Conservation (phyloP, 2,888 invertebrate genomes). For the Marronus borbonicus region DNA sequence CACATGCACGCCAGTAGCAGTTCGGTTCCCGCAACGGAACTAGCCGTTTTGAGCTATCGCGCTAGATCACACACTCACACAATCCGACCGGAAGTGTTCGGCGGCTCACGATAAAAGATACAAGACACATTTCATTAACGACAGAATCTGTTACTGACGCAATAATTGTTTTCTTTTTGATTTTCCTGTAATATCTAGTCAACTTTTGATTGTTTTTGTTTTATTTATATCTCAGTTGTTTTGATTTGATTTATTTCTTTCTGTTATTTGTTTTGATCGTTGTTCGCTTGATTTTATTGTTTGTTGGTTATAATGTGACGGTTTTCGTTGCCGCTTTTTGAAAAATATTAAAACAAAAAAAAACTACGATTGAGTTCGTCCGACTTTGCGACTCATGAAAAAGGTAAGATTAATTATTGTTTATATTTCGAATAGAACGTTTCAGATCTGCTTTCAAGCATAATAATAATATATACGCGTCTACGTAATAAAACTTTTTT, state of each 20-base stretch:
- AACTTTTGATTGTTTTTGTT: constrained; percentile 3
- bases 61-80: neutral
- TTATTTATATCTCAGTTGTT: neutral
- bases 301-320: constrained; percentile 19
- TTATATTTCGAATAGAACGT: neutral
- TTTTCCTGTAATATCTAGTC: constrained; percentile 10
- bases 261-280: neutral
- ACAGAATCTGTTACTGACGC: neutral
- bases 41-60: constrained; percentile 24
- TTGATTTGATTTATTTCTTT: neutral
- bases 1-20: constrained; percentile 52
- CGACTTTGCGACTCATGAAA: constrained; percentile 23
- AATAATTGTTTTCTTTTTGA: constrained; percentile 1
- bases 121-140: constrained; percentile 8
- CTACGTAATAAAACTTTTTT: too few species aligned
- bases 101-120: constrained; percentile 7
- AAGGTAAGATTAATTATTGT: constrained; percentile 16
- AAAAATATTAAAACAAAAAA: neutral
- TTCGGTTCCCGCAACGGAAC: constrained; percentile 45
- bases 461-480: neutral
- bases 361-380: neutral
- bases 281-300: constrained; percentile 13
- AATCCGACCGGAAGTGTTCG: constrained; percentile 26
- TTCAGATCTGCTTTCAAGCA: neutral
- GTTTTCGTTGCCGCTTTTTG: neutral